Conservation (phyloP, 1,140 invertebrate genomes). For the Leptinotarsa undecemlineata region DNA sequence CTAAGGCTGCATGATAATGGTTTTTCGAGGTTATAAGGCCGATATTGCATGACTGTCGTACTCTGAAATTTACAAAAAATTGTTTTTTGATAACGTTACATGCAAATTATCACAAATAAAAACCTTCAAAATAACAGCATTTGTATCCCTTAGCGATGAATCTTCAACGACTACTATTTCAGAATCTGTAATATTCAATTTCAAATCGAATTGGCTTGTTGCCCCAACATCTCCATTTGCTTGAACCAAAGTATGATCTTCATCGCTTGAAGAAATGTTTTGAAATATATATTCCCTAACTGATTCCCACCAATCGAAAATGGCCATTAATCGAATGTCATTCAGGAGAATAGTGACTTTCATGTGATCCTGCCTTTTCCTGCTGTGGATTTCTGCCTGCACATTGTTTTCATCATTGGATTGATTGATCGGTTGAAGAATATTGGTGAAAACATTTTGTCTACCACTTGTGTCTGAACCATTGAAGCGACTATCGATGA, state of each 20-base stretch:
- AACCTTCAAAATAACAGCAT: constrained; percentile 91
- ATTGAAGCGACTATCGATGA: constrained; percentile 77
- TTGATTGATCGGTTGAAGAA: constrained; percentile 76
- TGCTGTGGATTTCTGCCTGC: constrained; percentile 84
- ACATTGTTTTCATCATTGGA: constrained; percentile 61
- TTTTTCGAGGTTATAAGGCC: constrained; percentile 71
- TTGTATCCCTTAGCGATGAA: constrained; percentile 82
- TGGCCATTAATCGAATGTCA: constrained; percentile 92
- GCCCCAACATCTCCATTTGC: constrained; percentile 34
- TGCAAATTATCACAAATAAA: neutral
- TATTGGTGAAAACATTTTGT: constrained; percentile 87
- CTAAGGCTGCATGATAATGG: constrained; percentile 86
- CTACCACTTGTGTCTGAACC: constrained; percentile 70
- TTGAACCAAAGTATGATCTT: constrained; percentile 42
- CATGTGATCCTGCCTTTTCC: constrained; percentile 69
- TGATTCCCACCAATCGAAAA: constrained; percentile 91
- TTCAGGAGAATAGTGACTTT: constrained; percentile 91
- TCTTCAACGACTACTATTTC: constrained; percentile 94
- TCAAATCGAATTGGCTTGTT: constrained; percentile 74
- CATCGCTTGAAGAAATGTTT: constrained; percentile 38
- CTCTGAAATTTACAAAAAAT: constrained; percentile 59
- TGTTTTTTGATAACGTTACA: neutral
- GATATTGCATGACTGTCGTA: constrained; percentile 84
- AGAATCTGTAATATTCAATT: constrained; percentile 93
- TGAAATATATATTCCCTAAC: constrained; percentile 78